A percentile compares a stretch with the other conserved stretches of the same genome.
Conservation (phyloP, 2,888 invertebrate species). For the Heteromyza rotundicornis region DNA sequence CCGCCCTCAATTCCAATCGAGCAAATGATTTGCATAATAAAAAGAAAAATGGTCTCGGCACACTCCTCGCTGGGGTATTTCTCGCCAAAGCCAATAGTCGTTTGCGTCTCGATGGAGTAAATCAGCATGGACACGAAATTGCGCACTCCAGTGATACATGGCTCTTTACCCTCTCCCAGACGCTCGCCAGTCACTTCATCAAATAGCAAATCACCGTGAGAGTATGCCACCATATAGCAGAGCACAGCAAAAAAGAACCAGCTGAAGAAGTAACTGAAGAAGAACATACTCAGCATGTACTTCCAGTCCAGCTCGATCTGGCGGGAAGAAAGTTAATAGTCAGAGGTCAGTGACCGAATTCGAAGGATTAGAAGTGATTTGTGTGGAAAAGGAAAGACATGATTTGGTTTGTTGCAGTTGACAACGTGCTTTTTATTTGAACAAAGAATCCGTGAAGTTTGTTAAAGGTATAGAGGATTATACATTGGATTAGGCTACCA, state of each 20-base stretch:
- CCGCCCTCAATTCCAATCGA: slow-evolving; percentile 68
- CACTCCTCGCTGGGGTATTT: slow-evolving; percentile 84
- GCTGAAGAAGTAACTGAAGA: slow-evolving; percentile 80
- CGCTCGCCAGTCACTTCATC: slow-evolving; percentile 63
- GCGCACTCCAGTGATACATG: slow-evolving; percentile 68
- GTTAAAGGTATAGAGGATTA: too few relatives aligned
- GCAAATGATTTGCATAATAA: slow-evolving; percentile 80
- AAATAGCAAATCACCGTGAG: slow-evolving; percentile 77
- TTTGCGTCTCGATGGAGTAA: slow-evolving; percentile 88
- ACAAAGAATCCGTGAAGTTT: too few relatives aligned
- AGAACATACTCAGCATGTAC: slow-evolving; percentile 86
- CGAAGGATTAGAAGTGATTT: too few relatives aligned
- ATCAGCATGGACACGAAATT: slow-evolving; percentile 74
- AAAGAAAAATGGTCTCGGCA: slow-evolving; percentile 80
- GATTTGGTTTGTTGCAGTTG: too few relatives aligned
- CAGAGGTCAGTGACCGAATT: neutral
- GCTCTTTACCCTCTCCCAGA: slow-evolving; percentile 62
- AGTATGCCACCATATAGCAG: slow-evolving; percentile 79
- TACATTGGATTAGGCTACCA: too few relatives aligned
- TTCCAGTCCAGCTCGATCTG: slow-evolving; percentile 80
- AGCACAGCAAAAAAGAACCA: slow-evolving; percentile 81
- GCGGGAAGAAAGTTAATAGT: neutral
- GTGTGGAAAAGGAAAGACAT: too few relatives aligned
- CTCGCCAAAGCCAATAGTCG: slow-evolving; percentile 83
- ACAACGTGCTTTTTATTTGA: too few relatives aligned